Percentiles rank a stretch among this genome's conserved stretches.
phyloP scores from a whole-genome alignment of 2,888 invertebrate species.

The Tachina lurida region DNA sequence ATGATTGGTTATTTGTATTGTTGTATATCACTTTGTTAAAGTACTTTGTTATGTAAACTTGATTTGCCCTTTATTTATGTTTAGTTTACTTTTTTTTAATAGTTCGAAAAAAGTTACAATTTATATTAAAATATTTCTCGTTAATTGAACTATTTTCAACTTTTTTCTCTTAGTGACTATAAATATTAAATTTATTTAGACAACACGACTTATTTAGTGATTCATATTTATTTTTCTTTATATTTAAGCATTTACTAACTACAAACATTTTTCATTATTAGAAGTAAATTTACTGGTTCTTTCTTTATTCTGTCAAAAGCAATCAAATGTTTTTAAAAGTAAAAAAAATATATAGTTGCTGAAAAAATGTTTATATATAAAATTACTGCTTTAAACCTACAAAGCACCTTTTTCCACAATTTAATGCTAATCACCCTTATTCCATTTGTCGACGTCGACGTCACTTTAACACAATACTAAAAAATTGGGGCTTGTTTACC shows the following conservation, averaged over 20 bases:
- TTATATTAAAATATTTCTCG: constrained; percentile 3
- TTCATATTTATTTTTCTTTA: constrained; percentile 6
- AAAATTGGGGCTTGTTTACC: no score
- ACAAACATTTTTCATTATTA: not conserved
- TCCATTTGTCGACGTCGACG: no score
- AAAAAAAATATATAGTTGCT: not conserved
- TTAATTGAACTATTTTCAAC: constrained; percentile 30
- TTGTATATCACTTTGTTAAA: constrained; percentile 19
- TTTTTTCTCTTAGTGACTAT: constrained; percentile 6
- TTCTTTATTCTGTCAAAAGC: no score
- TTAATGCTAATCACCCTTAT: no score
- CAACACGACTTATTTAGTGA: not conserved
- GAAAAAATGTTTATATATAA: not conserved
- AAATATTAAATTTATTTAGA: not conserved
- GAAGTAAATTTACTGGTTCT: not conserved
- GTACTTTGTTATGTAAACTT: constrained; percentile 22
- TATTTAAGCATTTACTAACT: constrained; percentile 5
- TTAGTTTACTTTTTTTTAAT: not conserved
- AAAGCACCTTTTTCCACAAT: not conserved
- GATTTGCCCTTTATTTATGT: constrained; percentile 29
- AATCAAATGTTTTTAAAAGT: not conserved
- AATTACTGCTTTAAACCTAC: not conserved
- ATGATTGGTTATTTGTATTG: constrained; percentile 18
- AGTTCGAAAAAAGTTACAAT: not conserved
- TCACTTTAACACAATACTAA: no score